Evolutionary conservation across 53 echinoderm and acorn worm species (phyloP).

Genomic region (Echinarachnius parma): DNA sequence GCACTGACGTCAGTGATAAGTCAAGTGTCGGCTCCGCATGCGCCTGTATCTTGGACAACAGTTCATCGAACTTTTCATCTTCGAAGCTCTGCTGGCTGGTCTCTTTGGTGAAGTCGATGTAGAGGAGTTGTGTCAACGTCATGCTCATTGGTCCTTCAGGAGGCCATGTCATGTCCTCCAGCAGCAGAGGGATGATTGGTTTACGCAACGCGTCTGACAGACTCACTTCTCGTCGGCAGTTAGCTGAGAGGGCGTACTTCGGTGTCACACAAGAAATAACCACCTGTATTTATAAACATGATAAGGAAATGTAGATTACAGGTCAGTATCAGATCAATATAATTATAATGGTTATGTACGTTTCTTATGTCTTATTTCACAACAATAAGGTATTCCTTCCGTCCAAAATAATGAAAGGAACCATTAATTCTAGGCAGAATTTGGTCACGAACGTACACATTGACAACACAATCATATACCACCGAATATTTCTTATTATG

Average conservation of each 20-base stretch:
- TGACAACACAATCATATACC: too few species aligned
- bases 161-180: conserved; percentile 78
- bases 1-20: too few species aligned
- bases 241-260: conserved; percentile 89
- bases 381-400: too few species aligned
- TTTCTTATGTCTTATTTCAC: too few species aligned
- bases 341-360: too few species aligned
- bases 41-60: conserved; percentile 60
- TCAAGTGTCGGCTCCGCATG: conserved; percentile 30
- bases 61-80: conserved; percentile 82
- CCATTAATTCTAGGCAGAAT: too few species aligned
- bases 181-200: conserved; percentile 82
- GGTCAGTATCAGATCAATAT: too few species aligned
- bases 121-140: conserved; percentile 81
- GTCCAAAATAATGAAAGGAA: too few species aligned
- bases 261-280: conserved; percentile 86
- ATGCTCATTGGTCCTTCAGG: conserved; percentile 96
- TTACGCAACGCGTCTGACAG: conserved; percentile 82
- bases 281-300: conserved; percentile 47
- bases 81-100: conserved; percentile 53
- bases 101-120: conserved; percentile 78
- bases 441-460: too few species aligned
- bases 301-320: too few species aligned
- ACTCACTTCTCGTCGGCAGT: conserved; percentile 89
- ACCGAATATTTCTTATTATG: too few species aligned